Evolutionary conservation across 1,140 invertebrate genomes (phyloP), one percentile per base, ranked within the genome.

Genomic region (Druon quercuslanigerum): DNA sequence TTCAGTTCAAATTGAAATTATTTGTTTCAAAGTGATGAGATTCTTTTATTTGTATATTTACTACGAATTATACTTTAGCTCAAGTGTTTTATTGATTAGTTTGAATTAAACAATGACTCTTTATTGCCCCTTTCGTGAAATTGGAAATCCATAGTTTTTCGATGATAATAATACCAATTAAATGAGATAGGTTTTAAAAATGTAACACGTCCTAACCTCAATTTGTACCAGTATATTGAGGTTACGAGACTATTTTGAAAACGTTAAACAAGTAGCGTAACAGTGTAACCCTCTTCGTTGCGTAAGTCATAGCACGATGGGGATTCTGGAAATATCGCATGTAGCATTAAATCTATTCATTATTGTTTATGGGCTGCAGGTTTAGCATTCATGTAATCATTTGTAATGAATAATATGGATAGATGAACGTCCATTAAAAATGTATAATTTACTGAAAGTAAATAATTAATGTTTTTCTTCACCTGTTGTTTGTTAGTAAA

Each of bases 241-340:
- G 60, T 66, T 66, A 66, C 60, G 25, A 66, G 60, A 66, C 60
- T 66, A 66, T 66, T 66, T 66, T 66, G 25, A 66, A 66, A 66
- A 66, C 60, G 60, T 66, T 33, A 66, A 66, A 66, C 60, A 66
- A 66, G 25, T 33, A 13, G 60, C 60, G 25, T 46, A 33, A 66
- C 57, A 20, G 20, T 3, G 57, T 66, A 33, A 66, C 14, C 11
- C 40, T 7, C 60, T 66, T 33, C 9, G 40, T 66, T 66, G 60
- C 60, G 40, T 66, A 66, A 66, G 25, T 1, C 25, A 66, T 16
- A 33, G 57, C 40, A 66, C 57, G 25, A 33, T 66, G n/a, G 33
- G 25, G 25, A 66, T 66, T 66, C 60, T 66, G 60, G n/a, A 66
- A 66, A 66, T 66, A 66, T 66, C 40, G 33, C 14, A 40, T 66